Evolutionary conservation across 30 jellyfish, hydroid and myxozoan species (phyloP).

Genomic region (Aurelia sp.): DNA sequence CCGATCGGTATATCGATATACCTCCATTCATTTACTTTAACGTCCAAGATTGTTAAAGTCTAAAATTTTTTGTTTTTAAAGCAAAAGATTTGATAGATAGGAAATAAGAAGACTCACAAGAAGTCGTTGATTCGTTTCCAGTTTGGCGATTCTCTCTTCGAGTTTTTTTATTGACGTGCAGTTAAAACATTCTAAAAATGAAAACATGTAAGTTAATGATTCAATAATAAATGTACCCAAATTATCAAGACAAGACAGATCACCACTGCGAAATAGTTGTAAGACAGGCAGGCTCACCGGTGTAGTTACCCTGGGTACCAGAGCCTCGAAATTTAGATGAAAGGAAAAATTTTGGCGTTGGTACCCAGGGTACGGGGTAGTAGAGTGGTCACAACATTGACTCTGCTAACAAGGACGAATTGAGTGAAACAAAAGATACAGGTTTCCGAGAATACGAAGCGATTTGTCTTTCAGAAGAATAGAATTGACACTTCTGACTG

Average conservation of each 20-base stretch:
- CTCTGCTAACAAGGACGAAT: no score
- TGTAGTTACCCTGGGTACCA: no score
- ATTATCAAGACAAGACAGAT: background rate
- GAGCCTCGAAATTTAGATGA: no score
- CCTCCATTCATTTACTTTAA: no score
- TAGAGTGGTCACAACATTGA: no score
- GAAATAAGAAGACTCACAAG: conserved; percentile 16
- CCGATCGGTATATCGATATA: no score
- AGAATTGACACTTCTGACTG: no score
- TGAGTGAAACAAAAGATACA: no score
- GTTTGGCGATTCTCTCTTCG: conserved; percentile 31
- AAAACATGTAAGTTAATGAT: background rate
- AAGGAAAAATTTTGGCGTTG: no score
- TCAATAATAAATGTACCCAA: background rate
- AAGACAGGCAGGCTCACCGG: background rate
- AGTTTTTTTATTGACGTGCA: conserved; percentile 49
- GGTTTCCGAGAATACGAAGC: no score
- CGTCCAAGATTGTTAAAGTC: background rate
- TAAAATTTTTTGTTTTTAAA: background rate
- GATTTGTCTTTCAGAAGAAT: no score
- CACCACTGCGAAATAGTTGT: background rate
- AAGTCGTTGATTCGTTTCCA: conserved; percentile 55
- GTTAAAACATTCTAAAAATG: conserved; percentile 68
- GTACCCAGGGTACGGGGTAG: no score
- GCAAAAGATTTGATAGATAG: background rate